phyloP scores from a whole-genome alignment of 2,888 invertebrate genomes.

The Bembecia ichneumoniformis region DNA sequence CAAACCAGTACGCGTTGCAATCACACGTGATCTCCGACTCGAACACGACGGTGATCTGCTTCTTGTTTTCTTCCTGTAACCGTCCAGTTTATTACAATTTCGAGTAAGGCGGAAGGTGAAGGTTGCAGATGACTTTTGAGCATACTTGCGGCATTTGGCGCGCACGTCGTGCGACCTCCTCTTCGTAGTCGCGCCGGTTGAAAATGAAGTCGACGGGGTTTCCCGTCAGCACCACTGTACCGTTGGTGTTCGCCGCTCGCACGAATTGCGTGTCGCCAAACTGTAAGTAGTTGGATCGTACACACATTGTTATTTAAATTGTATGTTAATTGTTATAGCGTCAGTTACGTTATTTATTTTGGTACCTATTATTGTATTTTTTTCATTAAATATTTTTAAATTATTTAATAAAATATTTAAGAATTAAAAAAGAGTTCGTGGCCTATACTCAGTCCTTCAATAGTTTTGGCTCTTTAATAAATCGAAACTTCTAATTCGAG shows the following conservation, averaged over 20 bases:
- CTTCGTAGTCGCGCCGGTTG: not conserved
- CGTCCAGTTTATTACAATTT: not conserved
- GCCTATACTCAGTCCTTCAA: no score
- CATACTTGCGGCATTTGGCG: not conserved
- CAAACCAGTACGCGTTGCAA: conserved; percentile 20
- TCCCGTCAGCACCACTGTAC: not conserved
- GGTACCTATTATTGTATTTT: no score
- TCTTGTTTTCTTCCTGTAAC: not conserved
- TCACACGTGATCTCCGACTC: conserved; percentile 19
- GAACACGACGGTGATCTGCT: not conserved
- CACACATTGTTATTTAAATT: no score
- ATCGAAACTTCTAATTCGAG: no score
- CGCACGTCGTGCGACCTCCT: not conserved
- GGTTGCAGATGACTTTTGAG: not conserved
- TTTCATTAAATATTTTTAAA: no score
- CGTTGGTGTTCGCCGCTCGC: not conserved
- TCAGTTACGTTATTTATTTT: no score
- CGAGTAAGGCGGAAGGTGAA: no score
- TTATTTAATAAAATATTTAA: no score
- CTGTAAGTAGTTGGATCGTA: not conserved
- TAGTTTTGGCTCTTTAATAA: no score
- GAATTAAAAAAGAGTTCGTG: no score
- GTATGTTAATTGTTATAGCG: no score
- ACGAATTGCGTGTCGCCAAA: not conserved
- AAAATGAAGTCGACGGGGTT: not conserved